Conservation (phyloP, 1,140 invertebrate genomes). For the Lethrus apterus region DNA sequence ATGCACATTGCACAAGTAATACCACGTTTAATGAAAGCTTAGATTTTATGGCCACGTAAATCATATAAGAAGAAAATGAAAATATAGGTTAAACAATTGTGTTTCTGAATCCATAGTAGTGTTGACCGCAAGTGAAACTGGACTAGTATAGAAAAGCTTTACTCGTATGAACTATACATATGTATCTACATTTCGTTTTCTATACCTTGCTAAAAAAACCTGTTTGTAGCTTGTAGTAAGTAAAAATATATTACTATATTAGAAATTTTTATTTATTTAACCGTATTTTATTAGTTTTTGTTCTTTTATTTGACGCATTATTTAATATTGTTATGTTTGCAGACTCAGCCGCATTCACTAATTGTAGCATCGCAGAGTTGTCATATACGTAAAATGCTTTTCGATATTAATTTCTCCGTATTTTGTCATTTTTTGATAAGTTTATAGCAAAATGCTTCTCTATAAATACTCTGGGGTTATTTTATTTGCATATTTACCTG, state of each 20-base stretch:
- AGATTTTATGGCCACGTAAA: too few relatives aligned
- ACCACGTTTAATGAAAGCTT: too few relatives aligned
- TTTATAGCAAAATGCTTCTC: too few relatives aligned
- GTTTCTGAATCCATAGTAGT: slow-evolving; percentile 6
- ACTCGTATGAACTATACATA: slow-evolving; percentile 10
- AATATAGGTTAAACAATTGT: too few relatives aligned
- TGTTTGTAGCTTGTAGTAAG: slow-evolving; percentile 34
- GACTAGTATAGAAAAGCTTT: slow-evolving; percentile 10
- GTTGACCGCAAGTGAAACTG: slow-evolving; percentile 8
- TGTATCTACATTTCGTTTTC: slow-evolving; percentile 9
- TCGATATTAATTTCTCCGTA: slow-evolving; percentile 16
- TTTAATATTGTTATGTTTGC: slow-evolving; percentile 38
- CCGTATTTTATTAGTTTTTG: slow-evolving; percentile 22
- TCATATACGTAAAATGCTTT: slow-evolving; percentile 35
- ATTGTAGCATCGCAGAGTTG: slow-evolving; percentile 38
- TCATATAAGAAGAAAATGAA: too few relatives aligned
- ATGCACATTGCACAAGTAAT: too few relatives aligned
- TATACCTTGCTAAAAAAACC: slow-evolving; percentile 18
- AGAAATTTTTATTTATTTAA: slow-evolving; percentile 12
- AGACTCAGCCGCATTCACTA: slow-evolving; percentile 39
- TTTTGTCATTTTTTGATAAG: too few relatives aligned
- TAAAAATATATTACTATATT: slow-evolving; percentile 25
- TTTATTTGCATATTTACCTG: too few relatives aligned
- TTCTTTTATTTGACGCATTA: slow-evolving; percentile 29
- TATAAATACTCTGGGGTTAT: too few relatives aligned